Percentiles rank a stretch among this genome's conserved stretches.
Conservation (phyloP, 2,888 invertebrate genomes). For the Punctoribates punctum region DNA sequence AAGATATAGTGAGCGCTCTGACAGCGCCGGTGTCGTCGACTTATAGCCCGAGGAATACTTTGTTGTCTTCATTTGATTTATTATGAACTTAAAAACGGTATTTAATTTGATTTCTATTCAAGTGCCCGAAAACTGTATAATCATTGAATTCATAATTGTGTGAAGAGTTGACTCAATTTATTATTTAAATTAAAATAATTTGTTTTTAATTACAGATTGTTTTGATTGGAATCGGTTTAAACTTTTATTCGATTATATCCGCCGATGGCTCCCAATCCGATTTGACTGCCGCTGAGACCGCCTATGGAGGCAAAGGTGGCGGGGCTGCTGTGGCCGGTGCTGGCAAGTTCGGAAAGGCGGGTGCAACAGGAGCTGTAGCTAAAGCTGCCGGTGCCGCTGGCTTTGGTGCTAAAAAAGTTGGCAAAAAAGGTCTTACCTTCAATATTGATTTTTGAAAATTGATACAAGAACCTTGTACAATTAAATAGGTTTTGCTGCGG, state of each 20-base stretch:
- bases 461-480: not conserved
- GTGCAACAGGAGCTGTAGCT: slow-evolving; percentile 19
- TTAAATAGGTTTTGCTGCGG: slow-evolving; percentile 22
- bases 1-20: no score
- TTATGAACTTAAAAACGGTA: slow-evolving; percentile 9
- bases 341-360: slow-evolving; percentile 35
- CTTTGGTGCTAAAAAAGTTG: slow-evolving; percentile 28
- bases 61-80: not conserved
- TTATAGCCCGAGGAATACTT: not conserved
- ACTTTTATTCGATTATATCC: not conserved
- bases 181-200: not conserved
- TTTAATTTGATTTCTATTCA: not conserved
- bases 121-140: not conserved
- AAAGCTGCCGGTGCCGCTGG: slow-evolving; percentile 34
- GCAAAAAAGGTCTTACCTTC: slow-evolving; percentile 19
- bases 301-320: not conserved
- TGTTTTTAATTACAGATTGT: not conserved
- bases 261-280: not conserved
- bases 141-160: not conserved
- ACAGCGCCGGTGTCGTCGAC: no score
- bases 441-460: not conserved
- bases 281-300: not conserved
- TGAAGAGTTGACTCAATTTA: not conserved
- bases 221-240: not conserved
- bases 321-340: slow-evolving; percentile 4